Evolutionary conservation across 2,113 vertebrate species (phyloP).

Genomic region (Daubentonia madagascariensis): DNA sequence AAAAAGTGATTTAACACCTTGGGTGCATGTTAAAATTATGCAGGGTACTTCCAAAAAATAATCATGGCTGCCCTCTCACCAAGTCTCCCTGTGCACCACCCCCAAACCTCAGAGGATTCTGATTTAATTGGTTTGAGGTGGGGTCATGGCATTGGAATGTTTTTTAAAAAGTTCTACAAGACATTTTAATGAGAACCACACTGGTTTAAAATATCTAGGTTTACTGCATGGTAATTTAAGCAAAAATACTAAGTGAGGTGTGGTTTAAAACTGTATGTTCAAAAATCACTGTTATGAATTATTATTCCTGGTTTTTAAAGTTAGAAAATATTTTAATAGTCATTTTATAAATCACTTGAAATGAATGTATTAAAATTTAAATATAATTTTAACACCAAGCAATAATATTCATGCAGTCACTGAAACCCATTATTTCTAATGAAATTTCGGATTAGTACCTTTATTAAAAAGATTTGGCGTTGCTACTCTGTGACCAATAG

Average conservation of each 20-base stretch:
- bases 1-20: not conserved
- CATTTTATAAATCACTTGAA: not conserved
- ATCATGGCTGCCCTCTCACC: accelerated
- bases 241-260: not conserved
- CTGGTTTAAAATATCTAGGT: not conserved
- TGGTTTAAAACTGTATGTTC: not conserved
- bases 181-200: not conserved
- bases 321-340: not conserved
- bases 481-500: constrained; percentile 71
- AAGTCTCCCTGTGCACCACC: not conserved
- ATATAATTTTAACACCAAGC: not conserved
- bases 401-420: not conserved
- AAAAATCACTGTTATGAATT: not conserved
- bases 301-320: not conserved
- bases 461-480: not conserved
- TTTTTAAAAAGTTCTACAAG: not conserved
- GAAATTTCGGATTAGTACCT: not conserved
- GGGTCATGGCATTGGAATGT: not conserved
- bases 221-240: not conserved
- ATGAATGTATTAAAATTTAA: not conserved
- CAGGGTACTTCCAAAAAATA: not conserved
- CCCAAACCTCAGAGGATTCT: not conserved
- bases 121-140: not conserved
- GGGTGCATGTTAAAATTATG: not conserved
- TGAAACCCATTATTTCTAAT: not conserved